Conservation (phyloP, 2,113 vertebrate species). For the Eidolon helvum region DNA sequence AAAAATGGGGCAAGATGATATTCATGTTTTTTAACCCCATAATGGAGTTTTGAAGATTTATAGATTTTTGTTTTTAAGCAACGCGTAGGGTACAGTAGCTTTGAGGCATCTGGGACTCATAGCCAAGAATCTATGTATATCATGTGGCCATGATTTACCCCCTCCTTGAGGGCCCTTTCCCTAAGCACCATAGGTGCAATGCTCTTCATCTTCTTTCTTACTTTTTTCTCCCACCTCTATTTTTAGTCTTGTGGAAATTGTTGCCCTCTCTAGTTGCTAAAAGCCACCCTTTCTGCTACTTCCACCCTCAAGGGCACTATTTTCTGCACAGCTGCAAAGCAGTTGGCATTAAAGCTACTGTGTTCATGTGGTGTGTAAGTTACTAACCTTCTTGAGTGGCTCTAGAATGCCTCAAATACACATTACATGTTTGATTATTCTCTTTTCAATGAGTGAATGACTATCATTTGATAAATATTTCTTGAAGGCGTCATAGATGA, state of each 20-base stretch:
- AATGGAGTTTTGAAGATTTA: neutral
- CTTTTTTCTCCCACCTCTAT: neutral
- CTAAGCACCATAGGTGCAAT: neutral
- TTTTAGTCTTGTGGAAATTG: neutral
- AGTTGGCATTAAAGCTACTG: neutral
- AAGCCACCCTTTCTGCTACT: neutral
- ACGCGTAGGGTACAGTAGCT: neutral
- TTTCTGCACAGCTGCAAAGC: neutral
- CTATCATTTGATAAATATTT: neutral
- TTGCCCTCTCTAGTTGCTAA: neutral
- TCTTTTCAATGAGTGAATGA: neutral
- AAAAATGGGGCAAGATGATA: neutral
- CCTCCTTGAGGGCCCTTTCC: neutral
- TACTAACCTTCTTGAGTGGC: neutral
- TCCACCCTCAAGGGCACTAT: no score
- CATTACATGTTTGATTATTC: neutral
- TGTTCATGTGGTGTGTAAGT: neutral
- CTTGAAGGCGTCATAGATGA: neutral
- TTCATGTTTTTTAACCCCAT: neutral
- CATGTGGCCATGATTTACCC: rapidly evolving
- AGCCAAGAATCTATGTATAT: no score
- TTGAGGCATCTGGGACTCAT: no score
- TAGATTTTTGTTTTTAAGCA: neutral
- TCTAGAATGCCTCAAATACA: neutral
- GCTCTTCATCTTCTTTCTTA: neutral